Base-by-base conservation (phyloP, 2,113 vertebrate genomes). In the Centropus bengalensis region DNA sequence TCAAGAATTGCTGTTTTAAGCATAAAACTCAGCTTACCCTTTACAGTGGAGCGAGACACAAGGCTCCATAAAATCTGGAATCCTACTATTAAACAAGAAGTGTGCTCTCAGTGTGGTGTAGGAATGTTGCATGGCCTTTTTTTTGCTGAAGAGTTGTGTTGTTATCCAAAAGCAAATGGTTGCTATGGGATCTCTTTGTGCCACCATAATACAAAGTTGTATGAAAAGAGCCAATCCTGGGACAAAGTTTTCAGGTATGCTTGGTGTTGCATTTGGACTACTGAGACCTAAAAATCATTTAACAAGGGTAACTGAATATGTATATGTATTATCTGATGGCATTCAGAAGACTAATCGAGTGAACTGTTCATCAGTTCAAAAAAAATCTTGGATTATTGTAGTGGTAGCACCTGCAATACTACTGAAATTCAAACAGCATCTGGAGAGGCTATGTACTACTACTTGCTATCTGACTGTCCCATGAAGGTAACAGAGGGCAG, bases 31-130 rank as follows among this genome's bases (percentile, higher is more conserved):
- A 42, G 21, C n/a, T 74, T 66, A 52, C 2, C 10, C 24, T 67
- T 83, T 74, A 62, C 7, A 69, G 42, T 28, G 27, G 8, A 92
- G 27, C 30, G 36, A 62, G 73, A 86, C 77, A 26, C 5, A 62
- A 88, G 80, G 15, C 28, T 78, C 15, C 20, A 38, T 40, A 62
- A 77, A 76, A 28, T 21, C 45, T 4, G 24, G 49, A 90, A 63
- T 77, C 9, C 27, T 69, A 4, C 26, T 30, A 22, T 47, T 83
- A 59, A 88, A 66, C 9, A 71, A 42, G 42, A 60, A 70, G 5
- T 2, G 1, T 1, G 0, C 7, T 88, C 18, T 69, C 2, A 0
- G 2, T 66, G 52, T 49, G 16, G 11, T 82, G 27, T 4, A 8
- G 26, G 4, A 28, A 14, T 66, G 23, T 54, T 79, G 12, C 2